Evolutionary conservation across 92 coral and sea anemone species (phyloP).

Genomic region (Bergia sp.): DNA sequence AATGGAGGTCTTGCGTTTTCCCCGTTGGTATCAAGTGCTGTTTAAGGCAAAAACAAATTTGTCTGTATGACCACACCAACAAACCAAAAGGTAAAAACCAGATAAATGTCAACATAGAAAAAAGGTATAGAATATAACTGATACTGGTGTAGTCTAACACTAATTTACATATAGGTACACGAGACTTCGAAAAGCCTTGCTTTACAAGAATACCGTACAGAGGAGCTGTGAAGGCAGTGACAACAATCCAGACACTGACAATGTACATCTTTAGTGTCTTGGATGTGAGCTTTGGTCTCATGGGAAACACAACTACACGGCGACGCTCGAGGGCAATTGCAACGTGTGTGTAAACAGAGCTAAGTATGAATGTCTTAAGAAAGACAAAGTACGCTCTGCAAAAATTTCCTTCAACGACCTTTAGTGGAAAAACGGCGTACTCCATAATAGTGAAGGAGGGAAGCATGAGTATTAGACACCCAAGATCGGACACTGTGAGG

Average conservation of each 20-base stretch:
- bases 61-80: conserved; percentile 21
- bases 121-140: background rate
- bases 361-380: background rate
- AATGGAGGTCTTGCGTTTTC: background rate
- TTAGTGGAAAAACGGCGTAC: background rate
- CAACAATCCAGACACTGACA: background rate
- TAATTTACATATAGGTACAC: background rate
- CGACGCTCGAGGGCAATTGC: conserved; percentile 57
- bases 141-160: background rate
- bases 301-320: conserved; percentile 45
- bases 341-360: conserved; percentile 43
- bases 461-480: background rate
- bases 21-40: conserved; percentile 7
- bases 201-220: background rate
- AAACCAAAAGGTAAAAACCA: background rate
- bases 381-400: conserved; percentile 13
- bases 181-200: background rate
- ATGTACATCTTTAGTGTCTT: conserved; percentile 9
- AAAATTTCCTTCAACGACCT: background rate
- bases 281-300: conserved; percentile 38
- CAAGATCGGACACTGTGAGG: conserved; percentile 21
- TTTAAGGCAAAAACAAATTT: conserved; percentile 18
- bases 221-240: background rate
- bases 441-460: background rate
- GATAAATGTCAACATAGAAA: background rate